Evolutionary conservation across 1,140 invertebrate species (phyloP).

Genomic region (Caenorhabditis brenneri): DNA sequence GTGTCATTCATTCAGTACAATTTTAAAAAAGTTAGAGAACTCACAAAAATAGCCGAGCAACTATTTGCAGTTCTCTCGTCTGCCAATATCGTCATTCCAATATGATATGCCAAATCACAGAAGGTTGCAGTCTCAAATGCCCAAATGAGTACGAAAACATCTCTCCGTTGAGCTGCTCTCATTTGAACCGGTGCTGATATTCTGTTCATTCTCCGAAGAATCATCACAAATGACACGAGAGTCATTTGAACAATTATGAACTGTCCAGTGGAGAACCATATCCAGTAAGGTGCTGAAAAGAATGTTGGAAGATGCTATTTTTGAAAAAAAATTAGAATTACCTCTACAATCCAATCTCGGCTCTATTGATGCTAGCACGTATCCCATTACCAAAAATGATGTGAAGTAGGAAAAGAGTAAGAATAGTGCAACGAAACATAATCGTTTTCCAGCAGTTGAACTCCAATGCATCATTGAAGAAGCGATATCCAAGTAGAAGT

Average conservation of each 20-base stretch:
- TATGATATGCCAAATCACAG: constrained; percentile 48
- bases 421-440: constrained; percentile 44
- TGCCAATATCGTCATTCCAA: constrained; percentile 49
- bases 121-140: not conserved
- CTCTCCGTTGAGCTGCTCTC: constrained; percentile 1
- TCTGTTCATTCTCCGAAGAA: constrained; percentile 43
- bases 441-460: constrained; percentile 42
- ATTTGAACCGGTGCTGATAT: constrained; percentile 44
- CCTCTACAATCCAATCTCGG: constrained; percentile 47
- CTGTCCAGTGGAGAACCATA: constrained; percentile 56
- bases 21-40: no score
- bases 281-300: constrained; percentile 56
- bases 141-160: not conserved
- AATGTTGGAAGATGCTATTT: no score
- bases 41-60: constrained; percentile 53
- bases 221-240: constrained; percentile 46
- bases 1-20: no score
- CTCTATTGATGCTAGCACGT: constrained; percentile 47
- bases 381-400: constrained; percentile 49
- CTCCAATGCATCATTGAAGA: constrained; percentile 54
- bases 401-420: constrained; percentile 54
- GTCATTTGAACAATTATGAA: constrained; percentile 52
- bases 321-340: no score
- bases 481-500: constrained; percentile 54
- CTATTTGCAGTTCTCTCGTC: constrained; percentile 46